These are phyloP conservation scores for Hemistola chrysoprasaria DNA, from an alignment of 2,888 invertebrate species.

Conservation along the genomic window DNA sequence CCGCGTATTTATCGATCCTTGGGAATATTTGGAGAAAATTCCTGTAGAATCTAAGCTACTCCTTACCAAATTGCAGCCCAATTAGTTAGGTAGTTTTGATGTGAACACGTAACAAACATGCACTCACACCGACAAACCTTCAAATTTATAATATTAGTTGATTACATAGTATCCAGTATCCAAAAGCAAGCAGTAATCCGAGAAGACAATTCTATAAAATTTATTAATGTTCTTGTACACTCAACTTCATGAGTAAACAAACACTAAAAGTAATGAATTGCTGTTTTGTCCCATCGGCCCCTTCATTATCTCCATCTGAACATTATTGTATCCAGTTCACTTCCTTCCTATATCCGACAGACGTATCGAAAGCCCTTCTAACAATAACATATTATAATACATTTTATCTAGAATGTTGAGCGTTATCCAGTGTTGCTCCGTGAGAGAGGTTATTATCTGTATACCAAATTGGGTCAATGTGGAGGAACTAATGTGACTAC, in stretches of 20 bases:
- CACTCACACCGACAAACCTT: no score
- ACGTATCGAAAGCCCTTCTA: conserved; percentile 37
- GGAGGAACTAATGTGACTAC: conserved; percentile 41
- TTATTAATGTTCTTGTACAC: no score
- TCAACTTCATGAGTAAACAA: conserved; percentile 3
- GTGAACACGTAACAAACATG: no score
- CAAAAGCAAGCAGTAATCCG: no score
- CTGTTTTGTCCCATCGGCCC: conserved; percentile 14
- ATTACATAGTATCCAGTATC: no score
- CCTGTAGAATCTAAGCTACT: no score
- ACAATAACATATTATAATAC: conserved; percentile 29
- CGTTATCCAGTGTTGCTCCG: conserved; percentile 52
- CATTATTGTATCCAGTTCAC: conserved; percentile 37
- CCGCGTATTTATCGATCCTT: no score
- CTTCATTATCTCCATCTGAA: conserved; percentile 32
- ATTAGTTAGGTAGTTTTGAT: no score
- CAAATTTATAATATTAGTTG: no score
- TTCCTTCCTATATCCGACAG: conserved; percentile 47
- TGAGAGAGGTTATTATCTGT: conserved; percentile 61
- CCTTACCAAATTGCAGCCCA: no score
- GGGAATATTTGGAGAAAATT: no score
- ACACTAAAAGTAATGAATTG: conserved; percentile 9
- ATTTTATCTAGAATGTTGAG: conserved; percentile 46
- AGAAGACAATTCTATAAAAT: no score
- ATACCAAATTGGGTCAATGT: conserved; percentile 63